Base-by-base conservation (phyloP, 2,888 invertebrate genomes). In the Hirtodrosophila cameraria region DNA sequence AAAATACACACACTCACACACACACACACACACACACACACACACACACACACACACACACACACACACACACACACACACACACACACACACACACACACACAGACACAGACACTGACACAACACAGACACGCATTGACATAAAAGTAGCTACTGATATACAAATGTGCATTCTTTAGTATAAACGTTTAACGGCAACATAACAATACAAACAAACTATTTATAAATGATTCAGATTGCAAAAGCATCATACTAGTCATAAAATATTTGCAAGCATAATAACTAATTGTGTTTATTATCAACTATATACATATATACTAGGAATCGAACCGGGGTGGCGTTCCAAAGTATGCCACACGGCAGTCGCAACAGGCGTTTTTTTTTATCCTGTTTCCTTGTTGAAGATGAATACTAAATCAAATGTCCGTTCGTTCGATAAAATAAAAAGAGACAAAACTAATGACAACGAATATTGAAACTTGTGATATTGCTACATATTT, bases 291-390 rank as follows among this genome's bases (percentile, higher is more conserved):
- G n/a, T n/a, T n/a, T n/a, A n/a, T n/a, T n/a, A n/a, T n/a, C n/a
- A n/a, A n/a, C n/a, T n/a, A n/a, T n/a, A n/a, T n/a, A n/a, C n/a
- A n/a, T n/a, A n/a, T n/a, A n/a, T n/a, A n/a, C n/a, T n/a, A n/a
- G n/a, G n/a, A n/a, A n/a, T n/a, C n/a, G n/a, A n/a, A n/a, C n/a
- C n/a, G n/a, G n/a, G 13, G 2, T 25, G 41, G 23, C 42, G 35
- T 57, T 50, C 3, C 18, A 41, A 50, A 49, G 50, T 50, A 70
- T 55, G 50, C 45, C 13, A 12, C 39, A 36, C 12, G 12, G n/a
- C 31, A 43, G 11, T 57, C 33, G 64, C 53, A 71, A 75, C 65
- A 75, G 75, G 59, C 76, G 15, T 39, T 67, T 70, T 31, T 58
- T 11, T 13, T 2, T 16, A n/a, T 27, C 7, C n/a, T 23, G 11